A percentile compares a stretch with the other conserved stretches of the same genome.
These are phyloP conservation scores for Spermophilus dauricus DNA, from an alignment of 2,113 vertebrate species.

Conservation along the genomic window DNA sequence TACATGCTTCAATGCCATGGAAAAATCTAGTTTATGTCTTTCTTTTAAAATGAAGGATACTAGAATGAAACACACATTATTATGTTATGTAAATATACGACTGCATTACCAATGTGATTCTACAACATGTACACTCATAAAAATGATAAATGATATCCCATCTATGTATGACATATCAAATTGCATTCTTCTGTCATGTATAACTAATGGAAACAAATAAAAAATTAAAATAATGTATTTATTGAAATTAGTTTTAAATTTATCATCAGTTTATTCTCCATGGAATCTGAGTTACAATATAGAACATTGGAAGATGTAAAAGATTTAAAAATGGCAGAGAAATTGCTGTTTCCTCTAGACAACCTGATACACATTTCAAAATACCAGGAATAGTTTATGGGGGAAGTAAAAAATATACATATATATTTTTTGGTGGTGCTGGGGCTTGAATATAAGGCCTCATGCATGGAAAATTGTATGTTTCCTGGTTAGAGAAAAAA, in stretches of 20 bases:
- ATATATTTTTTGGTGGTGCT: not conserved
- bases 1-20: not conserved
- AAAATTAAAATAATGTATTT: not conserved
- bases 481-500: slow-evolving; percentile 4
- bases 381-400: not conserved
- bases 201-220: too few relatives aligned
- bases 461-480: not conserved
- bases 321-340: slow-evolving; percentile 5
- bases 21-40: not conserved
- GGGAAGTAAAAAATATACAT: not conserved
- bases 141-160: too few relatives aligned
- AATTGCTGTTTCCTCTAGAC: not conserved
- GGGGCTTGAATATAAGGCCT: not conserved
- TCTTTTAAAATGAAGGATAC: not conserved
- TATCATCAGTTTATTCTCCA: not conserved
- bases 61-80: too few relatives aligned
- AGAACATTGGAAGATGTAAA: not conserved
- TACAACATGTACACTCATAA: too few relatives aligned
- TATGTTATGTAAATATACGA: too few relatives aligned
- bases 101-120: too few relatives aligned
- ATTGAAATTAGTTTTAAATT: slow-evolving; percentile 40
- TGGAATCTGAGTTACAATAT: not conserved
- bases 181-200: too few relatives aligned
- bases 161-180: too few relatives aligned
- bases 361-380: not conserved